Evolutionary conservation across 1,140 invertebrate species (phyloP).

Genomic region (Apis florea): DNA sequence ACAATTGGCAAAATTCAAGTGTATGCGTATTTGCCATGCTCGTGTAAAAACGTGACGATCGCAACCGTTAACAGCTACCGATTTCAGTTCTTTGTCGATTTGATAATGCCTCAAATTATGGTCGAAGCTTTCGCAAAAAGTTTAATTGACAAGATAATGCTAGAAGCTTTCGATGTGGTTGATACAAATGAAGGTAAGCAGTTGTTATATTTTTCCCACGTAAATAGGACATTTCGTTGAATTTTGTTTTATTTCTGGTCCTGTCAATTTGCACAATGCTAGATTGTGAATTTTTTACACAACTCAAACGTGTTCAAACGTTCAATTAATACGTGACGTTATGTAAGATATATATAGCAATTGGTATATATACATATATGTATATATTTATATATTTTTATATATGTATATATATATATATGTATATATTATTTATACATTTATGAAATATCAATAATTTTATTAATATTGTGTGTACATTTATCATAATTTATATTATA

Average conservation of each 20-base stretch:
- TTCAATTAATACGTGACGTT: no score
- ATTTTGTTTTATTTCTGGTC: not conserved
- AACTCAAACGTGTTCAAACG: no score
- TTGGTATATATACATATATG: no score
- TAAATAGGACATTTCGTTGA: not conserved
- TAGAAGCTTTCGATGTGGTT: constrained; percentile 58
- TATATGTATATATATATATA: no score
- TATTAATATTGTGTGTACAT: no score
- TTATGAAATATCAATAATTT: no score
- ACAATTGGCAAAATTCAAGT: not conserved
- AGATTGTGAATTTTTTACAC: no score
- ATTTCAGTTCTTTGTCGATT: constrained; percentile 39
- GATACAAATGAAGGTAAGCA: constrained; percentile 50
- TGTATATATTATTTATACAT: no score
- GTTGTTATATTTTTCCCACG: no score
- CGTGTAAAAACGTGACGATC: constrained; percentile 36
- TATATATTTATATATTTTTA: no score
- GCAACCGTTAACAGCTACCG: constrained; percentile 5
- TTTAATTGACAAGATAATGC: constrained; percentile 60
- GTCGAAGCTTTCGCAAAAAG: constrained; percentile 62
- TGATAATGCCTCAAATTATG: constrained; percentile 57
- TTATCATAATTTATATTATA: no score
- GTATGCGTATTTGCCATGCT: constrained; percentile 1
- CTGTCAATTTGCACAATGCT: not conserved
- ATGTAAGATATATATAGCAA: no score